Evolutionary conservation across 2,797 vertebrate species (phyloP), one percentile per base, ranked within the genome.

Genomic region (Sebastes itinus): DNA sequence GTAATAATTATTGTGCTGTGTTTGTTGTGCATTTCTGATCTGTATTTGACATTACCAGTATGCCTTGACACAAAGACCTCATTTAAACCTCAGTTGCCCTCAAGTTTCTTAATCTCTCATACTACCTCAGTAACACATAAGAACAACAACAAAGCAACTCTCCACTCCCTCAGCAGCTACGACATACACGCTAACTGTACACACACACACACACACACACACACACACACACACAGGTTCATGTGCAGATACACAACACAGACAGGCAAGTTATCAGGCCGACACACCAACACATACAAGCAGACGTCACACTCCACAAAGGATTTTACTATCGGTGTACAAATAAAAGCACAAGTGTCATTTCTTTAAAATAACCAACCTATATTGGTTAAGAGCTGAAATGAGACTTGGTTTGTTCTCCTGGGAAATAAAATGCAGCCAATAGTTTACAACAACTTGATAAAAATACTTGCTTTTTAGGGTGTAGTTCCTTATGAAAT

Each of bases 61-160:
- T 94, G 91, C 90, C 89, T 94, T 90, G 91, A 94, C 88, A 90
- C 81, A 91, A 92, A 91, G 92, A 95, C 93, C 93, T 94, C 94
- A 92, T 86, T 83, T 86, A 90, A 93, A 94, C 94, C 94, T 94
- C 92, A 92, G 87, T 83, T 91, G 90, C 82, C 85, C 82, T 93
- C 90, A 93, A 93, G 72, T 79, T 84, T 92, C 84, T 89, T 87
- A 80, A 89, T 86, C 89, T 93, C 87, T 91, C 92, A 93, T 92
- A 94, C 94, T 95, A 95, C 95, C 95, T 95, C 95, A 95, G 88
- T 87, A 72, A 91, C 91, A 89, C 82, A 82, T 87, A 81, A 77
- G 58, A 84, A 88, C 88, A 75, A 76, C 74, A 69, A n/a, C 72
- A 78, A 84, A 79, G 84, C 62, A 38, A 74, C 60, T 64, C 79